Conservation (phyloP, 1,140 invertebrate genomes). For the Magallana ariakensis region DNA sequence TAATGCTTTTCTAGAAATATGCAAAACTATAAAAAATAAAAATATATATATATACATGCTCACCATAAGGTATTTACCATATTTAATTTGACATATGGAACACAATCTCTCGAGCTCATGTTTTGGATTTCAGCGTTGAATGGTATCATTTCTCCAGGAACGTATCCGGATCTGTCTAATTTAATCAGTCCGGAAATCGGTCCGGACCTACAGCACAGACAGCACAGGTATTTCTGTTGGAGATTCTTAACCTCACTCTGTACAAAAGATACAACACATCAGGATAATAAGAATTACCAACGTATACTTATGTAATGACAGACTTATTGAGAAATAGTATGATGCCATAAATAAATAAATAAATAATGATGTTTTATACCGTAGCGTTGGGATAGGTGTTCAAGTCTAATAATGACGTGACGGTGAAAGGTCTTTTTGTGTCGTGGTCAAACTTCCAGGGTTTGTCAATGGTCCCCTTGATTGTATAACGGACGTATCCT, state of each 20-base stretch:
- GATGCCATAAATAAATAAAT: not conserved
- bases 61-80: conserved; percentile 55
- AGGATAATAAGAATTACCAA: no score
- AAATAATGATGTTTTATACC: conserved; percentile 41
- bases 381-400: conserved; percentile 64
- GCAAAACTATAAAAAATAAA: no score
- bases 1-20: no score
- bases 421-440: conserved; percentile 70
- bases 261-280: not conserved
- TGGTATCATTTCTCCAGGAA: conserved; percentile 65
- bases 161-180: conserved; percentile 64
- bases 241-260: not conserved
- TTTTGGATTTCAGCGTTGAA: conserved; percentile 66
- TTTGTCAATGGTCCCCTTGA: conserved; percentile 79
- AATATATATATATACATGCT: no score
- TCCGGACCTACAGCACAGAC: conserved; percentile 70
- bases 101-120: conserved; percentile 51
- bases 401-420: conserved; percentile 70
- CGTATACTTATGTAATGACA: no score
- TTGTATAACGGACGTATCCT: conserved; percentile 80
- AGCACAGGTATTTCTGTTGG: conserved; percentile 60
- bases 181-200: conserved; percentile 63
- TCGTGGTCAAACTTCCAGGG: conserved; percentile 76
- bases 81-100: conserved; percentile 40
- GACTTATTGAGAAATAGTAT: no score